These are phyloP conservation scores for Caenorhabditis tropicalis DNA, from an alignment of 1,140 invertebrate genomes.

Conservation along the genomic window DNA sequence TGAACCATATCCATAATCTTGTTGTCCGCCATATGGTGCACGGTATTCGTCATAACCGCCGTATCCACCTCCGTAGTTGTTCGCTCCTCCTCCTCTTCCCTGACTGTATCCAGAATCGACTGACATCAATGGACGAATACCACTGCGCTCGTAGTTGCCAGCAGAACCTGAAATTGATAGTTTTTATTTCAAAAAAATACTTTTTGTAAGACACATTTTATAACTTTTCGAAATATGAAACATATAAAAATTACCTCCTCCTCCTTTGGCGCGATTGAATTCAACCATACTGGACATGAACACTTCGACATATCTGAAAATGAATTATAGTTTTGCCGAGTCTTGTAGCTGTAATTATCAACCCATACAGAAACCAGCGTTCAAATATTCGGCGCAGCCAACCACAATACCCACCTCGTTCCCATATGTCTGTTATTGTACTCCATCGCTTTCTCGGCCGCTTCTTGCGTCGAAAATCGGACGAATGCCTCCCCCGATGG, in stretches of 20 bases:
- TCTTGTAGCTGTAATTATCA: neutral
- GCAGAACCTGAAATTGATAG: neutral
- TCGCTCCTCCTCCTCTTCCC: neutral
- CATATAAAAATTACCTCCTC: neutral
- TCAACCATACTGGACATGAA: conserved; percentile 37
- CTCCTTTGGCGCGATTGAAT: conserved; percentile 22
- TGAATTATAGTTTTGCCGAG: no score
- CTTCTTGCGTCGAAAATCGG: conserved; percentile 5
- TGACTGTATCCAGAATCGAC: neutral
- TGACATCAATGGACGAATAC: conserved; percentile 20
- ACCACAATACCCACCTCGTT: conserved; percentile 13
- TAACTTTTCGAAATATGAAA: neutral
- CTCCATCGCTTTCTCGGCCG: conserved; percentile 5
- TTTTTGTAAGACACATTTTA: no score
- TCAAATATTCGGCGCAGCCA: neutral
- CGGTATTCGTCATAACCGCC: neutral
- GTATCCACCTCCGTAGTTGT: neutral
- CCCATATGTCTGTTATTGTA: conserved; percentile 36
- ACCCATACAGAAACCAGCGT: neutral
- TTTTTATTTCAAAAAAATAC: no score
- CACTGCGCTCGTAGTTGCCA: neutral
- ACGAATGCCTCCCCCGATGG: conserved; percentile 36
- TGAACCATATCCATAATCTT: neutral
- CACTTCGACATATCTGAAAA: conserved; percentile 30
- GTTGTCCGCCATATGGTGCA: neutral